These are phyloP conservation scores for Melanostigma gelatinosum DNA, from an alignment of 2,113 vertebrate genomes.

Conservation along the genomic window DNA sequence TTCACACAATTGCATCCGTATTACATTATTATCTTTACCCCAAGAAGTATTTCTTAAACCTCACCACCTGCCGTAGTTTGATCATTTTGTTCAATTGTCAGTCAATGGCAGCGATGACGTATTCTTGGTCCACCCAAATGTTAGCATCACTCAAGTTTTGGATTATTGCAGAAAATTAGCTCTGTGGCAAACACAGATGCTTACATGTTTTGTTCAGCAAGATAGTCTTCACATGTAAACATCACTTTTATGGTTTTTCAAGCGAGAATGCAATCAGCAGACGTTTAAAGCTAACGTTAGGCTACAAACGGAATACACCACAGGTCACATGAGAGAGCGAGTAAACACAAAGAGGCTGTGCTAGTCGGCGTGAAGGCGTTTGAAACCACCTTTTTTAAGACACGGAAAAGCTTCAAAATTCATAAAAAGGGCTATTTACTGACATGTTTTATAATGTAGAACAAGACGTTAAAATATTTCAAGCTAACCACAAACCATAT, in stretches of 20 bases:
- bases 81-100: conserved; percentile 3
- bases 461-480: too few species aligned
- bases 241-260: not conserved
- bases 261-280: too few species aligned
- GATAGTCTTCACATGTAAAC: not conserved
- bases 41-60: not conserved
- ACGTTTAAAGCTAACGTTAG: too few species aligned
- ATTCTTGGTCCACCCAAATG: not conserved
- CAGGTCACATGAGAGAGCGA: too few species aligned
- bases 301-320: too few species aligned
- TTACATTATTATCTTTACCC: not conserved
- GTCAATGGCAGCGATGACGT: not conserved
- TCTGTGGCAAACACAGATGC: not conserved
- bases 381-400: not conserved
- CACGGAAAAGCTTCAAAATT: too few species aligned
- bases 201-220: not conserved
- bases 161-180: not conserved
- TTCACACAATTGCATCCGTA: not conserved
- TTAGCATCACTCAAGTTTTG: too few species aligned
- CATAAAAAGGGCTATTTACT: too few species aligned
- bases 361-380: too few species aligned
- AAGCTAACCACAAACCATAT: not conserved
- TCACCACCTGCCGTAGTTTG: not conserved
- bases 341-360: too few species aligned
- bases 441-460: not conserved